Evolutionary conservation across 2,797 vertebrate genomes (phyloP).

Genomic region (Taeniopygia guttata): DNA sequence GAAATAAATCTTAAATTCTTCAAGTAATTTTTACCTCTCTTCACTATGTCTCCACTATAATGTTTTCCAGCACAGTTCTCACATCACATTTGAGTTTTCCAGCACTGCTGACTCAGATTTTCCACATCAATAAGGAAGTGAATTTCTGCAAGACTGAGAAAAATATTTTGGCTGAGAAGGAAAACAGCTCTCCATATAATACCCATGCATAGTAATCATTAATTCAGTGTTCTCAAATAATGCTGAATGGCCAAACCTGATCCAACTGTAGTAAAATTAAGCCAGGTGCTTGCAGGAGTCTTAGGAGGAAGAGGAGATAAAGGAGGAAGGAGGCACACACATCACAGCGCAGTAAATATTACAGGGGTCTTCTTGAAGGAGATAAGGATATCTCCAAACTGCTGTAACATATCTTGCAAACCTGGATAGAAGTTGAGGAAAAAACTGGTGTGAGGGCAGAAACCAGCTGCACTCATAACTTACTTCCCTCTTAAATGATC

Average conservation of each 20-base stretch:
- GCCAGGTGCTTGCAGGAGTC: neutral
- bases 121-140: neutral
- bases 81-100: neutral
- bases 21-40: neutral
- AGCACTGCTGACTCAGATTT: neutral
- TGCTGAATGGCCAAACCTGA: neutral
- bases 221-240: neutral
- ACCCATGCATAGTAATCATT: neutral
- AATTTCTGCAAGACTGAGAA: neutral
- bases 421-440: neutral
- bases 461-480: neutral
- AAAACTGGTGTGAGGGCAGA: neutral
- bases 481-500: neutral
- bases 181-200: neutral
- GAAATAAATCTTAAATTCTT: neutral
- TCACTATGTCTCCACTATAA: neutral
- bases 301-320: neutral
- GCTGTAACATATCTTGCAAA: neutral
- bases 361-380: neutral
- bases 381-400: neutral
- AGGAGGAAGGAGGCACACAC: neutral
- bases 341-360: neutral
- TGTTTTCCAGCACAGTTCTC: neutral
- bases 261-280: neutral
- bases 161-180: conserved; percentile 3